phyloP scores from a whole-genome alignment of 2,113 vertebrate genomes.

The Tonatia bakeri region DNA sequence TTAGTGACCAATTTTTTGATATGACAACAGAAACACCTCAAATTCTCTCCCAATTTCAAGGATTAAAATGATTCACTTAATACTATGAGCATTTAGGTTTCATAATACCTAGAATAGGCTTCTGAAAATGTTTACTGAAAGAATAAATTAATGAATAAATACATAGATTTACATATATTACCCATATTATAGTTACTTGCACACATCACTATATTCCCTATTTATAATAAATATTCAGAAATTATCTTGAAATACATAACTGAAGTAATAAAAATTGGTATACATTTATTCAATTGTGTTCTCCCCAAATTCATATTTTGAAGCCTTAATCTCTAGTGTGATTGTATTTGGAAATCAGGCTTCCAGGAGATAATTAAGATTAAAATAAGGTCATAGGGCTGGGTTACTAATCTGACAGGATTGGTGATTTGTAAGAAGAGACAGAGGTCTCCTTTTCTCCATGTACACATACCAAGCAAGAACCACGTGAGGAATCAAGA shows the following conservation, averaged over 20 bases:
- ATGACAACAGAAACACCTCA: background rate
- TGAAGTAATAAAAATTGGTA: background rate
- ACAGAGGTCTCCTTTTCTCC: background rate
- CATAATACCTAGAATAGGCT: background rate
- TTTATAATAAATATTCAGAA: background rate
- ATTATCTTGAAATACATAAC: background rate
- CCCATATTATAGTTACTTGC: background rate
- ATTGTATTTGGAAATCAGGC: background rate
- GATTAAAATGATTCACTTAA: background rate
- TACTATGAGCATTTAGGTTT: background rate
- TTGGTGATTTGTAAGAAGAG: background rate
- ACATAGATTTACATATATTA: background rate
- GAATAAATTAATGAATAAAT: background rate
- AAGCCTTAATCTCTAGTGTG: background rate
- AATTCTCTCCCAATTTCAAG: background rate
- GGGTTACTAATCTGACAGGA: fast-evolving
- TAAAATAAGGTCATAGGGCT: background rate
- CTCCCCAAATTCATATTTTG: background rate
- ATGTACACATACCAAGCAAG: background rate
- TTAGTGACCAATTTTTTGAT: background rate
- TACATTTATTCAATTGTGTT: background rate
- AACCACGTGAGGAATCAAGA: background rate
- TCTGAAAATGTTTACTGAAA: background rate
- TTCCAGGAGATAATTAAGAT: background rate
- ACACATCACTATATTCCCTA: background rate